Evolutionary conservation across 2,888 invertebrate genomes (phyloP), one percentile per base, ranked within the genome.

Genomic region (Autographa pulchrina): DNA sequence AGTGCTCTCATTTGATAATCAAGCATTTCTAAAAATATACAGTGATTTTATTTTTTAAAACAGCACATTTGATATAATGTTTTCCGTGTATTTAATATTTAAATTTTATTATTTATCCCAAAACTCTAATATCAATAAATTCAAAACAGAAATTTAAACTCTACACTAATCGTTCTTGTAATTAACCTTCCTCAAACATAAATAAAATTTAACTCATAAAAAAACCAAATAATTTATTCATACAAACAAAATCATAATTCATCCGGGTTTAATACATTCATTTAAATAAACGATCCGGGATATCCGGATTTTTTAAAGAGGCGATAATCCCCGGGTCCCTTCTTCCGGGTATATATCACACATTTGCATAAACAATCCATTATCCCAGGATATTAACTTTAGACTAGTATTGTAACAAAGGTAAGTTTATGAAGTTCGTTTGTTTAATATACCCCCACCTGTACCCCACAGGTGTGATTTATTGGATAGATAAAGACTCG

Each of bases 351-450:
- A 60, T 68, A 72, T 54, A 56, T 75, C 41, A 52, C 7, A 65
- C 54, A 74, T 74, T 80, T 71, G 48, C 74, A 78, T 80, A 77
- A 31, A 54, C 20, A 35, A 62, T 59, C 32, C 48, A 62, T 63
- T 66, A 65, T 70, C 59, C 20, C 52, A 20, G 13, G 38, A 16
- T 62, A 72, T 74, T 75, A 70, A 63, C 31, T 65, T 67, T 72
- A 54, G 38, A 64, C 41, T 58, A 41, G 62, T 66, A 63, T 62
- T 72, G 61, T 68, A 41, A 62, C 54, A 61, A 61, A 64, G 61
- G 25, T 56, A 14, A 13, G 9, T 56, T 13, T 54, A 54, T 54
- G 11, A 20, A 54, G 54, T 54, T 56, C 14, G 5, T 25, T 56
- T 20, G 54, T 56, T 4, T 25, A 13, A 56, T 56, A 56, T 3